Percentiles rank a stretch among this genome's conserved stretches.
These are phyloP conservation scores for Scolanthus callimorphus DNA, from an alignment of 92 coral and sea anemone species.

Conservation along the genomic window DNA sequence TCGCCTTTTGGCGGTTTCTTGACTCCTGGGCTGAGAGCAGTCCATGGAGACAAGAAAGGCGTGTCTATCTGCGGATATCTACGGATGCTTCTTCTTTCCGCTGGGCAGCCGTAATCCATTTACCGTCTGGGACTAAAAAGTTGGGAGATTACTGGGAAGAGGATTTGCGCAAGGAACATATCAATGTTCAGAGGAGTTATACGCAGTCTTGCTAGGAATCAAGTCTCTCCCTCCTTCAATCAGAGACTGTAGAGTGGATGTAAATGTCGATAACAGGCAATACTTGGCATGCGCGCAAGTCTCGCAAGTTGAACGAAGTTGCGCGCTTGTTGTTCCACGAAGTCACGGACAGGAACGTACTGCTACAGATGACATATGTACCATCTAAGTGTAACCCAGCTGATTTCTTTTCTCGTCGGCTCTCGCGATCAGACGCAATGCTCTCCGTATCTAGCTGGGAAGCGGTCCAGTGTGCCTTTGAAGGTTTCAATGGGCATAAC, in stretches of 20 bases:
- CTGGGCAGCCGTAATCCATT: conserved; percentile 53
- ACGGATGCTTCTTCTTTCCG: conserved; percentile 40
- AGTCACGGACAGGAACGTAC: conserved; percentile 16
- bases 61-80: conserved; percentile 17
- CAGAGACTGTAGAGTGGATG: no score
- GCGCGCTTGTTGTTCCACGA: conserved; percentile 7
- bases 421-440: conserved; percentile 34
- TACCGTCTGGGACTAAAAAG: no score
- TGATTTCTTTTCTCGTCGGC: conserved; percentile 28
- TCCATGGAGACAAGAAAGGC: conserved; percentile 35
- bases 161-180: no score
- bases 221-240: no score
- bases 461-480: conserved; percentile 6
- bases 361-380: conserved; percentile 18
- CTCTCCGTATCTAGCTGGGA: conserved; percentile 10
- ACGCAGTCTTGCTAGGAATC: no score
- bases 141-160: no score
- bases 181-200: no score
- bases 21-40: conserved; percentile 37
- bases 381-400: conserved; percentile 33
- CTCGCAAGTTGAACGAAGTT: neutral
- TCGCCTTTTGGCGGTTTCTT: conserved; percentile 45
- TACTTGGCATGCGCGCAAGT: neutral
- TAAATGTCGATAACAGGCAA: no score
- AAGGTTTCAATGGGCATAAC: conserved; percentile 9